These are phyloP conservation scores for Sebastes steindachneri DNA, from an alignment of 2,797 vertebrate species.

Conservation along the genomic window DNA sequence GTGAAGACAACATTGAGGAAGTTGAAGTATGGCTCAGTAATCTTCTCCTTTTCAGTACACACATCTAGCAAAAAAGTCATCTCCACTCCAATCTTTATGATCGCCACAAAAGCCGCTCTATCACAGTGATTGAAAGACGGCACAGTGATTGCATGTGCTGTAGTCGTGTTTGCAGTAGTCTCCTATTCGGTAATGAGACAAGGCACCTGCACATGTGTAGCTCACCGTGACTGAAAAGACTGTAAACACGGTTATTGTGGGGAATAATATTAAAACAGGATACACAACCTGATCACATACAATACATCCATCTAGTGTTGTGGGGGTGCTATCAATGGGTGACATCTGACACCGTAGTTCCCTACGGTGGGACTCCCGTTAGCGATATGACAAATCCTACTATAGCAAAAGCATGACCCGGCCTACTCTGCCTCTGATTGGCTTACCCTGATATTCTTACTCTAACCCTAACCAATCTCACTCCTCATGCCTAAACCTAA, in stretches of 20 bases:
- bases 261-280: not conserved
- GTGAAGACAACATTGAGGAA: not conserved
- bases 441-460: too few relatives aligned
- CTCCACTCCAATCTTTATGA: not conserved
- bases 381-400: too few relatives aligned
- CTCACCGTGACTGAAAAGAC: not conserved
- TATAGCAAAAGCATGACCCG: too few relatives aligned
- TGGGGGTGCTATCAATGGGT: too few relatives aligned
- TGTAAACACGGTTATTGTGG: not conserved
- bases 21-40: not conserved
- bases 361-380: not conserved
- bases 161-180: not conserved
- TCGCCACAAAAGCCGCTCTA: too few relatives aligned
- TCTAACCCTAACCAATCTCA: too few relatives aligned
- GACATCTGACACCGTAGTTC: not conserved
- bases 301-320: not conserved
- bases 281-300: not conserved
- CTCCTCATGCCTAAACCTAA: too few relatives aligned
- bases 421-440: too few relatives aligned
- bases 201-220: not conserved
- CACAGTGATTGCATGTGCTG: not conserved
- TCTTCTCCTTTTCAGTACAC: not conserved
- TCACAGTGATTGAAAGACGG: not conserved
- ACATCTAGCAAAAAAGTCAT: not conserved
- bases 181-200: not conserved